These are phyloP conservation scores for Cercocebus atys DNA, from an alignment of 2,113 vertebrate species.

Conservation along the genomic window DNA sequence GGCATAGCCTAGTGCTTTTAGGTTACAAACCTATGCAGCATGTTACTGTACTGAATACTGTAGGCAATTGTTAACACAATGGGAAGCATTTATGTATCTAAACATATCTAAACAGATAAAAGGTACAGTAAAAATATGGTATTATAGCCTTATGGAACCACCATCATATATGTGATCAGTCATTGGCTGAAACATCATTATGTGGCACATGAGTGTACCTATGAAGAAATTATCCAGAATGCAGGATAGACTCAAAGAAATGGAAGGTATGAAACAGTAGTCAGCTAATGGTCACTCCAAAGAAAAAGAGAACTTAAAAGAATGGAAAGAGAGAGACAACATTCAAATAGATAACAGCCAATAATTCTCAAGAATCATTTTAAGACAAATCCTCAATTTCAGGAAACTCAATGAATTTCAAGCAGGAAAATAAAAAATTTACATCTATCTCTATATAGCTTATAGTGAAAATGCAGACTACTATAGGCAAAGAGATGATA, in stretches of 20 bases:
- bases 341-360: background rate
- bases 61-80: background rate
- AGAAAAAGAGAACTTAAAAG: background rate
- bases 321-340: background rate
- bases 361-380: background rate
- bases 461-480: background rate
- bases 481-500: background rate
- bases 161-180: background rate
- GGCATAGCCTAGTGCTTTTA: background rate
- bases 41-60: background rate
- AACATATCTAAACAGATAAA: background rate
- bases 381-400: background rate
- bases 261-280: background rate
- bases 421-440: background rate
- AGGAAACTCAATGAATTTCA: constrained; percentile 8
- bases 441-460: background rate
- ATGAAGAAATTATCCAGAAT: background rate
- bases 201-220: background rate
- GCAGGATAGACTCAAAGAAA: background rate
- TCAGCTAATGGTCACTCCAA: background rate
- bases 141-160: background rate
- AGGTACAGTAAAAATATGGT: background rate
- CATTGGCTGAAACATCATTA: background rate
- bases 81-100: background rate
- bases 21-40: background rate